Percentiles rank a stretch among this genome's conserved stretches.
Evolutionary conservation across 2,113 vertebrate genomes (phyloP).

Genomic region (Jacana jacana): DNA sequence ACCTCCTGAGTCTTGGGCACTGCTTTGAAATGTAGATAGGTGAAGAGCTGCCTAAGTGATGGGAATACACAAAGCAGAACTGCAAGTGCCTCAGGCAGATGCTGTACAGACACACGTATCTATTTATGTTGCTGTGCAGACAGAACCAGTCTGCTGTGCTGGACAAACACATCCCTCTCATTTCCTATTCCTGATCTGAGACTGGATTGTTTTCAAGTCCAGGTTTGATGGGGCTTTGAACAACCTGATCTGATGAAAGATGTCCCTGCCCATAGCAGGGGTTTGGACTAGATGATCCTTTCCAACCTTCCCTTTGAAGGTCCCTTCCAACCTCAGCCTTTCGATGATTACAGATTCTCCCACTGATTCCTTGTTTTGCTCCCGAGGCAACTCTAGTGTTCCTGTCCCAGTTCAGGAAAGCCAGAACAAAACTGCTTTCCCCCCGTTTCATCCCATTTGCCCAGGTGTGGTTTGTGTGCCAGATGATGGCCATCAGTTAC

Average conservation of each 20-base stretch:
- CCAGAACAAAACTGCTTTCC: not conserved
- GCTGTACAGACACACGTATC: not conserved
- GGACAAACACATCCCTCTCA: not conserved
- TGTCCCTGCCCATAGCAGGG: not conserved
- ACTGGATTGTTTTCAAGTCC: not conserved
- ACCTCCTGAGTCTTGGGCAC: not conserved
- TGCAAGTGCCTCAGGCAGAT: not conserved
- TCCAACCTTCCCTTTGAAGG: too few species aligned
- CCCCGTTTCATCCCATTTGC: fast-evolving
- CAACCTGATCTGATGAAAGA: not conserved
- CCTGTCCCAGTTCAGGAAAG: not conserved
- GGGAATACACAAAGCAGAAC: not conserved
- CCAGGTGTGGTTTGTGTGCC: not conserved
- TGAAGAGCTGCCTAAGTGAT: not conserved
- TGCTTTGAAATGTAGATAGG: not conserved
- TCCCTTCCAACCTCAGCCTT: not conserved
- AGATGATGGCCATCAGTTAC: not conserved
- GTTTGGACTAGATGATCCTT: not conserved
- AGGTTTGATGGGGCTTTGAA: not conserved
- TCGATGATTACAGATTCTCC: not conserved
- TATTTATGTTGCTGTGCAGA: not conserved
- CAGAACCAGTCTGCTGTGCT: not conserved
- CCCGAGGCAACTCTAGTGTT: not conserved
- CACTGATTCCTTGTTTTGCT: not conserved
- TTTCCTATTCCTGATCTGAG: not conserved